Evolutionary conservation across 2,888 invertebrate genomes (phyloP), one percentile per base, ranked within the genome.

Genomic region (Apeira syringaria): DNA sequence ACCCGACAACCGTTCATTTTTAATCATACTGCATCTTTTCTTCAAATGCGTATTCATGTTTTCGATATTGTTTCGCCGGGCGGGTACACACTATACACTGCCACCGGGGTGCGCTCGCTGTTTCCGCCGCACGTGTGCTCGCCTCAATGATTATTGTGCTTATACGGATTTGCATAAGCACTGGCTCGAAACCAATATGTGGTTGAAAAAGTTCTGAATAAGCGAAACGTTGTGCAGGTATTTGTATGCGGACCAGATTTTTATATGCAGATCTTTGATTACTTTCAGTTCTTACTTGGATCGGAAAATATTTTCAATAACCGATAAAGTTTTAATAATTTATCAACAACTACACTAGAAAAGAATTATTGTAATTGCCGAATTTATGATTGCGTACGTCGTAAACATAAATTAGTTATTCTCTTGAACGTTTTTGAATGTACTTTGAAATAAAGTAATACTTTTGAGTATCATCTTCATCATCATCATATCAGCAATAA

Each of bases 61-160:
- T 67, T 71, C 82, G 73, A 85, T 84, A 86, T 84, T 81, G 81
- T 83, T 77, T 76, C 68, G 74, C 60, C n/a, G 33, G 22, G 50
- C 44, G 55, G 50, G 38, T 35, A 42, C 33, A 26, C 42, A 53
- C 50, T 66, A 66, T 63, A 74, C 70, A 75, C 74, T 72, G 73
- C 69, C 68, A 68, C 60, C 62, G 64, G 59, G 41, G 15, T 50
- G 43, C 47, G 50, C 48, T 42, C 42, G 46, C 47, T 24, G 71
- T 74, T n/a, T n/a, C 75, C 70, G 69, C 68, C 64, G 61, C 83
- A 81, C 73, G 80, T 80, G 81, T 77, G 77, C 70, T 74, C 65
- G 77, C 77, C 64, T 64, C 76, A 67, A 74, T 80, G 82, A 85
- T 81, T 85, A 86, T 85, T 81, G 76, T 77, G 74, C 70, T 74